Conservation (phyloP, 2,113 vertebrate genomes). For the Eleginops maclovinus region DNA sequence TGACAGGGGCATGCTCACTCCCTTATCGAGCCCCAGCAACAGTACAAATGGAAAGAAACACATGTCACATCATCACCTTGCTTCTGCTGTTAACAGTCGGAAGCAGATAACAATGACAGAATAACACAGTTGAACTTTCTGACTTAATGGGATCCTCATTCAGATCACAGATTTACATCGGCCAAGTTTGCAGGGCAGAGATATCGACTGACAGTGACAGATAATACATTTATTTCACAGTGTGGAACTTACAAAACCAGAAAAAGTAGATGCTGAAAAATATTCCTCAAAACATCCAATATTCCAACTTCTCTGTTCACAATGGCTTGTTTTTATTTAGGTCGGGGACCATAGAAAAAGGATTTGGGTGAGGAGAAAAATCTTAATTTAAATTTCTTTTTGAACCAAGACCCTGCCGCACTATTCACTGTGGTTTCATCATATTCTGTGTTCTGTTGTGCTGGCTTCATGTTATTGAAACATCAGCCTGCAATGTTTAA, state of each 20-base stretch:
- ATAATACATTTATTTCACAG: slow-evolving; percentile 16
- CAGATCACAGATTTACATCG: slow-evolving; percentile 33
- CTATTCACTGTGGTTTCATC: background rate
- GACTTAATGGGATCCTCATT: slow-evolving; percentile 46
- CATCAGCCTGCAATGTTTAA: background rate
- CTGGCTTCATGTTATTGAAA: background rate
- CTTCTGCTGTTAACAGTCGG: slow-evolving; percentile 71
- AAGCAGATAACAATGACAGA: slow-evolving; percentile 72
- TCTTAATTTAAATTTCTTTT: background rate
- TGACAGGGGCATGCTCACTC: slow-evolving; percentile 58
- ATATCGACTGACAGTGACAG: slow-evolving; percentile 17
- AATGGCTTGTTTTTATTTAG: background rate
- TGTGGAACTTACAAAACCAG: slow-evolving; percentile 6
- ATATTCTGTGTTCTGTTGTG: background rate
- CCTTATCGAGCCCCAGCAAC: slow-evolving; percentile 70
- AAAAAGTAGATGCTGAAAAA: background rate
- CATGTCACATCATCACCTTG: slow-evolving; percentile 74
- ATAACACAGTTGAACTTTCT: slow-evolving; percentile 62
- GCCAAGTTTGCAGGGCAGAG: slow-evolving; percentile 46
- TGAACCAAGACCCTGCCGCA: background rate
- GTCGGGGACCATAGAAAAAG: background rate
- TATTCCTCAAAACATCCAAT: background rate
- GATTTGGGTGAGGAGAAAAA: too few relatives aligned
- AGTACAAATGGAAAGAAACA: slow-evolving; percentile 76
- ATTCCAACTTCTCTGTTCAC: background rate